Conservation (phyloP, 2,113 vertebrate genomes). For the Helogale parvula region DNA sequence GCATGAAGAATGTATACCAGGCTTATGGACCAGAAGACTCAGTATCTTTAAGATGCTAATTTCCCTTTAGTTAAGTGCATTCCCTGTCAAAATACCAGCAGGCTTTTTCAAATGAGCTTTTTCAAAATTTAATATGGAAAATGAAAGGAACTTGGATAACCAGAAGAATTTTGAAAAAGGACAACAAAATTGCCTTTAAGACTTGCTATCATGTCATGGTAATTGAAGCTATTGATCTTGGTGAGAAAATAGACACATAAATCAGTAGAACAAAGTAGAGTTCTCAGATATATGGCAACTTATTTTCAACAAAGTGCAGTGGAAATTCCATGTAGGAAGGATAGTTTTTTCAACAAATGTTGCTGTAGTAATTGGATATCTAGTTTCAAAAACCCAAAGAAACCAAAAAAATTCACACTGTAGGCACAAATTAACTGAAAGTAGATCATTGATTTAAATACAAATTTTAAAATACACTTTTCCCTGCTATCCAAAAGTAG, state of each 20-base stretch:
- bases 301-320: background rate
- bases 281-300: background rate
- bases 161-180: conserved; percentile 22
- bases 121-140: background rate
- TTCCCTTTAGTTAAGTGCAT: background rate
- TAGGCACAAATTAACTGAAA: background rate
- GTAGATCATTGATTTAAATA: background rate
- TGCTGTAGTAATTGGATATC: background rate
- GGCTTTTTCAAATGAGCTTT: background rate
- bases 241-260: background rate
- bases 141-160: background rate
- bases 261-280: background rate
- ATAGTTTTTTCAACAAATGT: background rate
- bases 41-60: background rate
- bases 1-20: background rate
- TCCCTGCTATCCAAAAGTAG: background rate
- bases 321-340: background rate
- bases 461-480: background rate
- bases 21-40: background rate
- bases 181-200: background rate
- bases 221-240: background rate
- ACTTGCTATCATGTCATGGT: background rate
- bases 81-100: background rate
- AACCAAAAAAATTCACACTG: background rate
- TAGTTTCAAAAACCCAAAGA: background rate